Percentiles rank a stretch among this genome's conserved stretches.
Evolutionary conservation across 2,113 vertebrate genomes (phyloP).

Genomic region (Pluvialis apricaria): DNA sequence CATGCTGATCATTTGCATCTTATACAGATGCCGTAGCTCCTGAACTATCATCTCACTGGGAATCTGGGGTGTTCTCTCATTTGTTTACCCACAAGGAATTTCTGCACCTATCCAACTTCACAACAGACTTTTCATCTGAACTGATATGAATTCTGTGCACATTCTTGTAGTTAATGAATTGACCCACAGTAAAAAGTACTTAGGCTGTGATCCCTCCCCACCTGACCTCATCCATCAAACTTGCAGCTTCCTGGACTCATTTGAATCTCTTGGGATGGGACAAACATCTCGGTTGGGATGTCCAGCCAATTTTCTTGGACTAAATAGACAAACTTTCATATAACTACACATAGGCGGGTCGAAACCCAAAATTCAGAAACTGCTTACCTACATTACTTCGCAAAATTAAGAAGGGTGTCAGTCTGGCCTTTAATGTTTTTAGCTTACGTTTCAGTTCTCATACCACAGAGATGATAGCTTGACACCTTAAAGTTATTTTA

Average conservation of each 20-base stretch:
- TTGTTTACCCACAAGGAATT: background rate
- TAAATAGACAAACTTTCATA: background rate
- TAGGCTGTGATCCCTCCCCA: background rate
- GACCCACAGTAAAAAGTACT: background rate
- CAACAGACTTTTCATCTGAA: background rate
- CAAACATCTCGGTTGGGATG: background rate
- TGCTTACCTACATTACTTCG: background rate
- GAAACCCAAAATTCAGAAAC: background rate
- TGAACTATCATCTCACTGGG: background rate
- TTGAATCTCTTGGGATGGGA: background rate
- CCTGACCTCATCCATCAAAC: background rate
- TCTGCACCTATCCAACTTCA: background rate
- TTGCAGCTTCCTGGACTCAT: background rate
- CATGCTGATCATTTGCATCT: background rate
- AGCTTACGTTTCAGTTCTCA: background rate
- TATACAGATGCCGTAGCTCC: background rate
- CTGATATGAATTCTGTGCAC: background rate
- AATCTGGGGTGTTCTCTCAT: background rate
- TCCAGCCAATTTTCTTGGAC: background rate
- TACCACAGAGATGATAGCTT: background rate
- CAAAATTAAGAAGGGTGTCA: background rate
- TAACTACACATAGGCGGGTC: background rate
- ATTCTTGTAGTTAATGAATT: background rate
- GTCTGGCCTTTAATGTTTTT: background rate
- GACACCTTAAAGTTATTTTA: slow-evolving; percentile 13